These are phyloP conservation scores for Atlantisia rogersi DNA, from an alignment of 2,113 vertebrate species.

Conservation along the genomic window DNA sequence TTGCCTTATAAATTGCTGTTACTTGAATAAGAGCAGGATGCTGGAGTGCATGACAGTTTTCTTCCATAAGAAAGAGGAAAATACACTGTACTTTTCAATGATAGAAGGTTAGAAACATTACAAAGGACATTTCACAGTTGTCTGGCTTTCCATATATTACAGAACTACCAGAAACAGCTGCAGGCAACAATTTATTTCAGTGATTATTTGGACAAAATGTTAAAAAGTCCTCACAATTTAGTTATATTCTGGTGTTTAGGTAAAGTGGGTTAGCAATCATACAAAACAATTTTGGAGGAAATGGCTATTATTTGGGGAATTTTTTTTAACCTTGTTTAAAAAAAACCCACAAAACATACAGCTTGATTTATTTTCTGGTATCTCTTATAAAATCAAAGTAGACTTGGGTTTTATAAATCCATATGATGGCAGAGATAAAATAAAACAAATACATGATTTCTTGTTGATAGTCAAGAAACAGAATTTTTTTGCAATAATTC, in stretches of 20 bases:
- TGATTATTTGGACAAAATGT: background rate
- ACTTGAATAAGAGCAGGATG: background rate
- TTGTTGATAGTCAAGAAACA: background rate
- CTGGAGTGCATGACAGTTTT: background rate
- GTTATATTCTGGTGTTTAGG: background rate
- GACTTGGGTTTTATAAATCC: background rate
- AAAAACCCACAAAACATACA: background rate
- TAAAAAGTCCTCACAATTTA: background rate
- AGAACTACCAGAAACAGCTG: background rate
- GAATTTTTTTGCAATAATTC: background rate
- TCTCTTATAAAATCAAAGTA: background rate
- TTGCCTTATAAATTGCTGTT: background rate
- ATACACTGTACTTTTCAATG: background rate
- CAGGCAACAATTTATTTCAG: background rate
- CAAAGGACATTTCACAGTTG: background rate
- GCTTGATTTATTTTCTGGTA: background rate
- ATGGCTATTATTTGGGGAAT: background rate
- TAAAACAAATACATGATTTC: background rate
- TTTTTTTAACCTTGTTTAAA: background rate
- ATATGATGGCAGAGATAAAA: background rate
- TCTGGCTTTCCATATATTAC: background rate
- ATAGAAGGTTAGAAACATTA: background rate
- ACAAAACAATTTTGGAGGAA: background rate
- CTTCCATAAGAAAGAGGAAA: background rate
- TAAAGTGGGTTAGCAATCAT: background rate